Evolutionary conservation across 2,113 vertebrate species (phyloP).

Genomic region (Hepsetus odoe): DNA sequence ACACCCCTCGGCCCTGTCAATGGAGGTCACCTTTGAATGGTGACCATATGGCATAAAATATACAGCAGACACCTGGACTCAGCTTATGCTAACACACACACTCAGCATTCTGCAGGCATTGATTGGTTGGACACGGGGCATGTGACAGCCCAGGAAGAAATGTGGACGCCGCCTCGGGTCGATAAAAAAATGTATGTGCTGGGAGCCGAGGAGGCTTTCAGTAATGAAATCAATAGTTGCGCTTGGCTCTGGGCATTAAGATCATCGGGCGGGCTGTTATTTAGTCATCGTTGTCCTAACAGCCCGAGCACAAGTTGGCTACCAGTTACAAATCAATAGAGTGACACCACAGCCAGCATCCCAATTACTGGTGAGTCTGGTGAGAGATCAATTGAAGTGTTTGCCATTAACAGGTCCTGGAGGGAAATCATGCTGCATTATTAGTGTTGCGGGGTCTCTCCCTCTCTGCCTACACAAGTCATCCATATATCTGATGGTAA

Average conservation of each 20-base stretch:
- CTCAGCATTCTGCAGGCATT: constrained; percentile 59
- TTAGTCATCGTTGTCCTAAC: constrained; percentile 74
- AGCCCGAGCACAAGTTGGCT: constrained; percentile 66
- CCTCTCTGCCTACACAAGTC: constrained; percentile 7
- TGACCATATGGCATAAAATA: constrained; percentile 53
- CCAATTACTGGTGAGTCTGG: constrained; percentile 72
- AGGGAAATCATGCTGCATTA: constrained; percentile 72
- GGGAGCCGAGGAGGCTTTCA: constrained; percentile 72
- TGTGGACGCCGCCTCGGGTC: constrained; percentile 66
- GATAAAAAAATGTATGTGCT: constrained; percentile 76
- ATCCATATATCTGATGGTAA: background rate
- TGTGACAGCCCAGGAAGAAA: constrained; percentile 69
- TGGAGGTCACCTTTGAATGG: constrained; percentile 58
- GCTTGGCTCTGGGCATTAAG: constrained; percentile 74
- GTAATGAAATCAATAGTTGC: constrained; percentile 78
- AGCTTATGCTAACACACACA: constrained; percentile 47
- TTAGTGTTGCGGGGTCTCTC: constrained; percentile 49
- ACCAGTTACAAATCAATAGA: constrained; percentile 74
- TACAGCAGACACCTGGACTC: constrained; percentile 46
- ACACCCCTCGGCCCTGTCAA: constrained; percentile 55
- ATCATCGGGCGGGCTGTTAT: constrained; percentile 73
- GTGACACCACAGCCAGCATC: constrained; percentile 68
- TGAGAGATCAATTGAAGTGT: constrained; percentile 71
- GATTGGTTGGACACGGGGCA: constrained; percentile 57
- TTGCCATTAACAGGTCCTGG: constrained; percentile 68